These are phyloP conservation scores for Epinotia brunnichana DNA, from an alignment of 2,888 invertebrate genomes.

Conservation along the genomic window DNA sequence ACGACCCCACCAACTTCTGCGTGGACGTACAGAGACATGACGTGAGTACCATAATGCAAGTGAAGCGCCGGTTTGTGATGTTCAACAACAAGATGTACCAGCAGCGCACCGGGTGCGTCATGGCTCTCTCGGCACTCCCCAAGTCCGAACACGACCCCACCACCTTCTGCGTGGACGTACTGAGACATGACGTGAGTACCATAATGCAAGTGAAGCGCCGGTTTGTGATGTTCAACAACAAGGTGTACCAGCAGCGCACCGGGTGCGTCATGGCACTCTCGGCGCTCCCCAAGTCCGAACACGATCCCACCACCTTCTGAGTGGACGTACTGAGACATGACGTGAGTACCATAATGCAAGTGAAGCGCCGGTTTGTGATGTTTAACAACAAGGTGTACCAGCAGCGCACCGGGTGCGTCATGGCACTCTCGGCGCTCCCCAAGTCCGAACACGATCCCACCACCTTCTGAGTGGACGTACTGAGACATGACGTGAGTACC, in stretches of 20 bases:
- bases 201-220: no score
- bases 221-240: no score
- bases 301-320: conserved; percentile 56
- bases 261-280: conserved; percentile 41
- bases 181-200: no score
- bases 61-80: no score
- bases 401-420: conserved; percentile 26
- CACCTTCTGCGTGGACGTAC: no score
- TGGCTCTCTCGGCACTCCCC: no score
- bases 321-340: conserved; percentile 67
- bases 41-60: conserved; percentile 55
- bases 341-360: conserved; percentile 55
- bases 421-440: no score
- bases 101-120: not conserved
- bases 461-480: no score
- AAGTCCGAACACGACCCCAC: no score
- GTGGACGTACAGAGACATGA: conserved; percentile 67
- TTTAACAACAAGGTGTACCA: conserved; percentile 26
- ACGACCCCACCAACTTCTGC: conserved; percentile 55
- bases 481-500: no score
- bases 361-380: no score
- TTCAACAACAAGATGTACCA: conserved; percentile 32
- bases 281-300: conserved; percentile 60
- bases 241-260: conserved; percentile 31
- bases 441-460: no score